Percentiles rank a stretch among this genome's conserved stretches.
These are phyloP conservation scores for Polypterus senegalus DNA, from an alignment of 2,113 vertebrate species.

Conservation along the genomic window DNA sequence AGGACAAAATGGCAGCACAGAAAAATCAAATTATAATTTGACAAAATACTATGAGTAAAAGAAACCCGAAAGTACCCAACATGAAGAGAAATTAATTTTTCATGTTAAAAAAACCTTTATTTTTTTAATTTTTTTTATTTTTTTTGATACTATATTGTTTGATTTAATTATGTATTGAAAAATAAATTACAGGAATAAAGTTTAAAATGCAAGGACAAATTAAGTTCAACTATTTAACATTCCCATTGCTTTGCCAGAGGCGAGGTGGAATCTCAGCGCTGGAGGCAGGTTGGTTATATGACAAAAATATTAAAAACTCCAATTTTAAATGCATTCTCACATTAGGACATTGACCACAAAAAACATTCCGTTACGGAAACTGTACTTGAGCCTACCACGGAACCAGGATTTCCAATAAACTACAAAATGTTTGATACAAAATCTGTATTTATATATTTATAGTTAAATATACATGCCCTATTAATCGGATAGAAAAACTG, in stretches of 20 bases:
- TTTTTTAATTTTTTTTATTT: too few relatives aligned
- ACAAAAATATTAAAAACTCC: slow-evolving; percentile 76
- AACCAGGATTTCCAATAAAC: slow-evolving; percentile 69
- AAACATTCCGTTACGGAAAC: slow-evolving; percentile 70
- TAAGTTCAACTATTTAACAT: slow-evolving; percentile 69
- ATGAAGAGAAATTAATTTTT: too few relatives aligned
- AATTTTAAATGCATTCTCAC: slow-evolving; percentile 66
- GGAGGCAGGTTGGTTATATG: slow-evolving; percentile 59
- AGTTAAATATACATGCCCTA: slow-evolving; percentile 82
- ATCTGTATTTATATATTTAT: slow-evolving; percentile 87
- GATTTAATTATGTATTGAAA: slow-evolving; percentile 86
- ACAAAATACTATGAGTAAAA: too few relatives aligned
- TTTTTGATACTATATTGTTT: slow-evolving; percentile 18
- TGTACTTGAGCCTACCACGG: slow-evolving; percentile 58
- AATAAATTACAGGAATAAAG: slow-evolving; percentile 94
- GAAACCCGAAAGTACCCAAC: too few relatives aligned
- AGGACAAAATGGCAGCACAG: too few relatives aligned
- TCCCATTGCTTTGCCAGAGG: slow-evolving; percentile 57
- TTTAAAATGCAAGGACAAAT: slow-evolving; percentile 75
- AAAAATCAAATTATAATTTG: too few relatives aligned
- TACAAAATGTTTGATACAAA: slow-evolving; percentile 85
- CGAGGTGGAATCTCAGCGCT: slow-evolving; percentile 58
- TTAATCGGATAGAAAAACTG: slow-evolving; percentile 61
- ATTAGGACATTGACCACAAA: slow-evolving; percentile 69
- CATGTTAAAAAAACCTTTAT: too few relatives aligned